Conservation (phyloP, 1,140 invertebrate species). For the Penaeus japonicus region DNA sequence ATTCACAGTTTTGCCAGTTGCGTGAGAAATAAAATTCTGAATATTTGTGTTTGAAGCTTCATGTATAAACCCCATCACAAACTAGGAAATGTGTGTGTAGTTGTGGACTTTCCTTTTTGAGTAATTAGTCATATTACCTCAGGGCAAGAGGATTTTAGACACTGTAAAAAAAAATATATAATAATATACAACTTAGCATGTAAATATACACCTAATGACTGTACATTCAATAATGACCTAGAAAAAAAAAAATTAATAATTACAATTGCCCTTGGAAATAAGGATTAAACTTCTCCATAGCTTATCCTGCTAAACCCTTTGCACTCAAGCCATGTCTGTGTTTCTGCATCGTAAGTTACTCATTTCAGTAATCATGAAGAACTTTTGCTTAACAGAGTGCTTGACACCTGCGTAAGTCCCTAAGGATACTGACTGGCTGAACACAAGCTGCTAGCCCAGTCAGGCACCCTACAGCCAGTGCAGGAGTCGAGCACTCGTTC, state of each 20-base stretch:
- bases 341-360: slow-evolving; percentile 24
- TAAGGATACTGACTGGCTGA: too few relatives aligned
- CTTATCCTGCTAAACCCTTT: slow-evolving; percentile 30
- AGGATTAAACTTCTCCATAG: neutral
- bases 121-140: neutral
- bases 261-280: slow-evolving; percentile 25
- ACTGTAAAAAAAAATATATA: neutral
- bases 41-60: too few relatives aligned
- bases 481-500: too few relatives aligned
- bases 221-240: slow-evolving; percentile 18
- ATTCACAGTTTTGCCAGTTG: too few relatives aligned
- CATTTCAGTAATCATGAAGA: neutral
- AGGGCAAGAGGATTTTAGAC: neutral
- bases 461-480: too few relatives aligned
- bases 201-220: slow-evolving; percentile 34
- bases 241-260: neutral
- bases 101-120: neutral
- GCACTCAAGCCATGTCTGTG: slow-evolving; percentile 34
- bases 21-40: too few relatives aligned
- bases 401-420: too few relatives aligned
- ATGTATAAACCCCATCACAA: too few relatives aligned
- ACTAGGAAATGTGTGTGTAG: too few relatives aligned
- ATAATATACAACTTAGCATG: neutral
- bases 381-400: too few relatives aligned
- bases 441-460: too few relatives aligned